Base-by-base conservation (phyloP, 2,113 vertebrate species). In the Melanotaenia duboulayi region DNA sequence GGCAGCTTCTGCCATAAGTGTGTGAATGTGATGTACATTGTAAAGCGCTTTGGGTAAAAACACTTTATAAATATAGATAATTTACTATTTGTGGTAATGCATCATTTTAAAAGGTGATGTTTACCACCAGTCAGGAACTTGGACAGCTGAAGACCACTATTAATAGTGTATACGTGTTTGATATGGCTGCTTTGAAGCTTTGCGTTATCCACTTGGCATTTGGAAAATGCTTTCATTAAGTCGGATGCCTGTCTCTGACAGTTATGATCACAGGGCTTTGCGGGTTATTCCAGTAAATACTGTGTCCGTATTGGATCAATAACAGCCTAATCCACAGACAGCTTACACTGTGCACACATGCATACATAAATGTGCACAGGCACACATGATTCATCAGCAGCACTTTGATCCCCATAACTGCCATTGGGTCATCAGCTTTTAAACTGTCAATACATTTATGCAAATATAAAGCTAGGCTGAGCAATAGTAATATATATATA, bases 291-390 rank as follows among this genome's bases (percentile, higher is more conserved):
- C 70, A 76, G 78, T 88, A 80, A 88, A 85, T 85, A 88, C 78
- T 82, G 76, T 87, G 86, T 88, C 78, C 58, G 50, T 70, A 78
- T 85, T 78, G 70, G 86, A 90, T 90, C 89, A 87, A 88, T 90
- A 88, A 85, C 54, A 65, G 54, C 61, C 71, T 84, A 90, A 88
- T 86, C 79, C 83, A 58, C 58, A 32, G 22, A 58, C 64, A 73
- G 78, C 59, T 72, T 70, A 40, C 66, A 64, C 46, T 32, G 2
- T 22, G 25, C n/a, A 11, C 22, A 52, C 23, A 22, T 39, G 61
- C 11, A 74, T 51, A 59, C 74, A 56, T 37, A 82, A 69, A 84
- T 63, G 7, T 66, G 57, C 78, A 51, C 22, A 46, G 8, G 42
- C n/a, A 57, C 58, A 65, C 28, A 73, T 14, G 68, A 20, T 48